These are phyloP conservation scores for Aix galericulata DNA, from an alignment of 2,113 vertebrate genomes.

Conservation along the genomic window DNA sequence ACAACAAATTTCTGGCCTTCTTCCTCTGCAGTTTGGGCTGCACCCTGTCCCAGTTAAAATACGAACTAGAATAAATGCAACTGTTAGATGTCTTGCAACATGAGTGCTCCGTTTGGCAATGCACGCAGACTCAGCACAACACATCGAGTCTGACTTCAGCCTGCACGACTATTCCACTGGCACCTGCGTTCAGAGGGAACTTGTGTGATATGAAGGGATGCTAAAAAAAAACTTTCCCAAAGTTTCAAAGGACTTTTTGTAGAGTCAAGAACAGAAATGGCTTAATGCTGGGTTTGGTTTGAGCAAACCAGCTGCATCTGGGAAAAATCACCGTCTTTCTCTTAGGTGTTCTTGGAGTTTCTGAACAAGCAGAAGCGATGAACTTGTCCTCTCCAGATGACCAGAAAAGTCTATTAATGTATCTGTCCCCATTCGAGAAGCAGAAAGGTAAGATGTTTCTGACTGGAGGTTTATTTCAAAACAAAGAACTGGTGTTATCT, in stretches of 20 bases:
- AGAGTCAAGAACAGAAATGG: not conserved
- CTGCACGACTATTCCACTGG: not conserved
- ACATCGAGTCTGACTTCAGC: not conserved
- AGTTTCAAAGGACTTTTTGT: not conserved
- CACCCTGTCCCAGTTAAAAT: not conserved
- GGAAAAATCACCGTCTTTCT: not conserved
- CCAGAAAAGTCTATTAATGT: not conserved
- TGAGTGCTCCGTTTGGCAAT: not conserved
- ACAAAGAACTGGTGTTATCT: not conserved
- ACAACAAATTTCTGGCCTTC: not conserved
- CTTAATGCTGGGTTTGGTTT: not conserved
- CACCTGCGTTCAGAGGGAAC: not conserved
- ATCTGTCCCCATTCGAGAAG: not conserved
- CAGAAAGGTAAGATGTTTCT: not conserved
- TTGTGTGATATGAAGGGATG: not conserved
- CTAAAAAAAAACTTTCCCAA: not conserved
- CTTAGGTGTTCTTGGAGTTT: not conserved
- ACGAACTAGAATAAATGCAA: not conserved
- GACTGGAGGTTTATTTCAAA: not conserved
- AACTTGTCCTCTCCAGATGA: not conserved
- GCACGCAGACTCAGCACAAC: not conserved
- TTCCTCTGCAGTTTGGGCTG: not conserved
- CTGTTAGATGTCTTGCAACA: not conserved
- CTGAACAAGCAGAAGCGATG: not conserved
- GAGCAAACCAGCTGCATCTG: not conserved